A percentile compares a stretch with the other conserved stretches of the same genome.
Evolutionary conservation across 2,797 vertebrate genomes (phyloP).

Genomic region (Arvicola amphibius): DNA sequence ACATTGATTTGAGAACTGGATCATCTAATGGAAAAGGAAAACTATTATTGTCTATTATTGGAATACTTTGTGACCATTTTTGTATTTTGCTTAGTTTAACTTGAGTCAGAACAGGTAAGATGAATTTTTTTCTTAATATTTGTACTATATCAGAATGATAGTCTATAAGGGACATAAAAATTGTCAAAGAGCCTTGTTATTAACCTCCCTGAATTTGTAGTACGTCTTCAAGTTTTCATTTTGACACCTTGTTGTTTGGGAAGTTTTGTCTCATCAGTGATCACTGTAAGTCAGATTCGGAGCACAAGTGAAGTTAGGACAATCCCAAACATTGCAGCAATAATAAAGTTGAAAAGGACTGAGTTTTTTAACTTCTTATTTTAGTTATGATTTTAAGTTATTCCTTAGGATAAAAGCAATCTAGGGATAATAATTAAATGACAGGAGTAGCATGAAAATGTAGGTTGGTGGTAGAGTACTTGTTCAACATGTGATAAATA

Average conservation of each 20-base stretch:
- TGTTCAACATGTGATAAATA: not conserved
- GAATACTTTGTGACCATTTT: not conserved
- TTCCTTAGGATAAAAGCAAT: not conserved
- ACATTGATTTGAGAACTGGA: accelerated
- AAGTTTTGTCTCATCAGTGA: not conserved
- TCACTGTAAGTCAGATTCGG: not conserved
- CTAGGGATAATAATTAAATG: not conserved
- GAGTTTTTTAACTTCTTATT: not conserved
- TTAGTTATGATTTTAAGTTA: not conserved
- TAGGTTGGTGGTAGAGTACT: not conserved
- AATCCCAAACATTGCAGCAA: not conserved
- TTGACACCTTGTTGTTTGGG: not conserved
- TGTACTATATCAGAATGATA: not conserved
- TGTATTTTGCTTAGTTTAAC: not conserved
- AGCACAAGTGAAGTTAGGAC: not conserved
- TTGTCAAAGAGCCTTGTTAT: not conserved
- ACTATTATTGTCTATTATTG: not conserved
- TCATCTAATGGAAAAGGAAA: not conserved
- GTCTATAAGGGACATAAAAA: not conserved
- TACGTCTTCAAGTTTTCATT: not conserved
- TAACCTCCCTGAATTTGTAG: not conserved
- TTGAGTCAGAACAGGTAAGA: not conserved
- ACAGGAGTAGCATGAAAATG: not conserved
- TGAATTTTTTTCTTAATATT: not conserved
- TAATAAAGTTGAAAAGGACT: not conserved